These are phyloP conservation scores for Halocynthia aurantium DNA, from an alignment of 23 tunicate genomes.

Conservation along the genomic window DNA sequence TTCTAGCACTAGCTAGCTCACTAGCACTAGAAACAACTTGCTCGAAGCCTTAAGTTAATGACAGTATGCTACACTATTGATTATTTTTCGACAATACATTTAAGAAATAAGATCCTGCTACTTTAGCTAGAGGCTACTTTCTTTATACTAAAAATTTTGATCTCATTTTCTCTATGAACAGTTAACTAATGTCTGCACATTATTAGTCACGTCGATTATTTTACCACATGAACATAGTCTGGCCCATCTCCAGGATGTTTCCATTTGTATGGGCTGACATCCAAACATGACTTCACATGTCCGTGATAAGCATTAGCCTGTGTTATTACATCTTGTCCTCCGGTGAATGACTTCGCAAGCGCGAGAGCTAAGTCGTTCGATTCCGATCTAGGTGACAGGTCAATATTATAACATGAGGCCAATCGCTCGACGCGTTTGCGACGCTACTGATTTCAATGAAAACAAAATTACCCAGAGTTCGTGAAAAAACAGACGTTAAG, in stretches of 20 bases:
- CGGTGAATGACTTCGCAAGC: conserved; percentile 64
- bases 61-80: too few species aligned
- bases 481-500: conserved; percentile 68
- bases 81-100: too few species aligned
- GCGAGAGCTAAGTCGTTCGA: conserved; percentile 89
- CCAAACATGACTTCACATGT: conserved; percentile 61
- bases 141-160: too few species aligned
- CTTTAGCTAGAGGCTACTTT: too few species aligned
- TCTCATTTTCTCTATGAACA: too few species aligned
- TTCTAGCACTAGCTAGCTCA: too few species aligned
- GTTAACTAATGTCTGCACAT: too few species aligned
- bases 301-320: conserved; percentile 88
- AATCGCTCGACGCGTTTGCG: not conserved
- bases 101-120: too few species aligned
- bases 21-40: too few species aligned
- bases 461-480: conserved; percentile 69
- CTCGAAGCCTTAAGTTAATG: too few species aligned
- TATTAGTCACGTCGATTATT: not conserved
- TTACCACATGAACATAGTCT: conserved; percentile 81
- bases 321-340: conserved; percentile 82
- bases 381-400: conserved; percentile 59
- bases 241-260: conserved; percentile 34
- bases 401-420: not conserved
- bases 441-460: not conserved
- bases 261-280: conserved; percentile 83